Conservation (phyloP, 2,113 vertebrate species). For the Empidonax traillii region DNA sequence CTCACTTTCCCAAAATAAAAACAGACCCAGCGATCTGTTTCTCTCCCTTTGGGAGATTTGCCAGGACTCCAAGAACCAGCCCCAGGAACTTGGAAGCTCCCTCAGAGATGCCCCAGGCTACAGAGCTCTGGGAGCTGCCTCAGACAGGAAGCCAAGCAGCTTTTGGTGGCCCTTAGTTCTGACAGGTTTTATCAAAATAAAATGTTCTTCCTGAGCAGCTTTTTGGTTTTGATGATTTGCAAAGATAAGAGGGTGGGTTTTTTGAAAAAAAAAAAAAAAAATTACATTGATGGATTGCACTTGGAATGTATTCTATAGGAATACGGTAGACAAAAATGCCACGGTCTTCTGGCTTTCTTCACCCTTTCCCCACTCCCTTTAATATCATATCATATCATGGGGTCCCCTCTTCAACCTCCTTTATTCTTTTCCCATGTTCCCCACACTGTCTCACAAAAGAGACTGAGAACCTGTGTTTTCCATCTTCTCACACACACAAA, state of each 20-base stretch:
- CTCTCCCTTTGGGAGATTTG: background rate
- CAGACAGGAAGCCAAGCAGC: background rate
- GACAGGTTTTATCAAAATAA: background rate
- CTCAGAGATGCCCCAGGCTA: background rate
- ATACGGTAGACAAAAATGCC: background rate
- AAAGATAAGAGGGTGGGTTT: background rate
- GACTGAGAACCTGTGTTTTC: background rate
- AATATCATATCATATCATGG: background rate
- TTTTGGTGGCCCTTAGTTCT: background rate
- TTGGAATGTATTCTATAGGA: background rate
- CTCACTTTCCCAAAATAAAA: background rate
- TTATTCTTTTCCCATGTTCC: background rate
- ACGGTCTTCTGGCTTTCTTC: background rate
- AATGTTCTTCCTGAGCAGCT: background rate
- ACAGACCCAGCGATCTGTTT: rapidly evolving
- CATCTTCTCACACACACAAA: background rate
- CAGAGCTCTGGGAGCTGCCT: background rate
- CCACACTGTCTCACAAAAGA: background rate
- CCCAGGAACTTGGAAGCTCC: background rate
- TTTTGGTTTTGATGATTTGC: background rate
- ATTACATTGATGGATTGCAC: background rate
- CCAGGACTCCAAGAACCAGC: background rate
- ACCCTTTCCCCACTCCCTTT: background rate
- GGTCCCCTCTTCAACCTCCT: background rate
- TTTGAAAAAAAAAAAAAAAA: background rate